These are phyloP conservation scores for Pangasianodon gigas DNA, from an alignment of 2,113 vertebrate genomes.

Conservation along the genomic window DNA sequence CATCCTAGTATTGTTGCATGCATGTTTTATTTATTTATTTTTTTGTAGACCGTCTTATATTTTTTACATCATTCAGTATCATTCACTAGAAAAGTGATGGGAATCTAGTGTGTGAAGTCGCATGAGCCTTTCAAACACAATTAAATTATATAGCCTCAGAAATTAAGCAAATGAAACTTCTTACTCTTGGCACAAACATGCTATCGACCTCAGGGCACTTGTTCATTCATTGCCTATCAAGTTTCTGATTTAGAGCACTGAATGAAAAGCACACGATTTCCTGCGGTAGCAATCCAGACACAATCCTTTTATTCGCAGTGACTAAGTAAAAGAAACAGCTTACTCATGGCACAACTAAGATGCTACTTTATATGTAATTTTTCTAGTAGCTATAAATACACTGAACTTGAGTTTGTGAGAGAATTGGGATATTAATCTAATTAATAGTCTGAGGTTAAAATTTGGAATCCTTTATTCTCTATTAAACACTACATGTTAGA, in stretches of 20 bases:
- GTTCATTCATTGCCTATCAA: too few relatives aligned
- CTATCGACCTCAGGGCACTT: neutral
- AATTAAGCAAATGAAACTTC: neutral
- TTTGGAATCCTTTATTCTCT: too few relatives aligned
- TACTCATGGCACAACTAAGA: neutral
- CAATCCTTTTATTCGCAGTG: neutral
- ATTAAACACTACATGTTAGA: too few relatives aligned
- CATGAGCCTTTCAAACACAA: neutral
- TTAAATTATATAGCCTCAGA: neutral
- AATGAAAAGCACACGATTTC: neutral
- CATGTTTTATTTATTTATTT: neutral
- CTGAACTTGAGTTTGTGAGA: too few relatives aligned
- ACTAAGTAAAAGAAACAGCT: neutral
- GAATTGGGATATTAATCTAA: too few relatives aligned
- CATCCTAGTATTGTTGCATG: neutral
- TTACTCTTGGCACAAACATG: neutral
- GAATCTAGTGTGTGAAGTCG: neutral
- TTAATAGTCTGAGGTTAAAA: too few relatives aligned
- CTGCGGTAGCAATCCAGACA: neutral
- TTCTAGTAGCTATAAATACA: too few relatives aligned
- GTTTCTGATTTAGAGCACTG: neutral
- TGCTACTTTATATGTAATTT: neutral
- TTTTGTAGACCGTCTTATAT: neutral
- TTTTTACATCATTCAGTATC: too few relatives aligned
- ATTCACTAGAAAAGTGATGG: neutral